Base-by-base conservation (phyloP, 2,113 vertebrate species). In the Raja brachyura region DNA sequence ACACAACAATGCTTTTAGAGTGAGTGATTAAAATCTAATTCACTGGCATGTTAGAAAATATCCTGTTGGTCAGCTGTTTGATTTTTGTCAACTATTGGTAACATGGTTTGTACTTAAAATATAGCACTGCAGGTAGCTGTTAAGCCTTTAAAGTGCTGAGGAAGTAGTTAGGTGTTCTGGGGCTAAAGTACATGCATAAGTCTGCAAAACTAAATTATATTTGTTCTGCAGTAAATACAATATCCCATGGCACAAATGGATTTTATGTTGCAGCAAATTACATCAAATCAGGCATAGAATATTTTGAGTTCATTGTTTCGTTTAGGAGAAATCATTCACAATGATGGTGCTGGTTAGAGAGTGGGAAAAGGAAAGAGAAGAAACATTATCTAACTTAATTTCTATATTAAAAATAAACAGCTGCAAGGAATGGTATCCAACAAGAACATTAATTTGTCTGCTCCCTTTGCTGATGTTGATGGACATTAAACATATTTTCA, bases 251-350 rank as follows among this genome's bases (percentile, higher is more conserved):
- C 33, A 92, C 68, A 6, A 90, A 73, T 73, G 25, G 16, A 28
- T 92, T 92, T 70, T 92, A 73, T 70, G 18, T 54, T 92, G 68
- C 18, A 92, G 31, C 66, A 92, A 92, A 92, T 22, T 54, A 54
- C 10, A 14, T 48, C 90, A 92, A 90, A 92, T 73, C 39, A 48
- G 33, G 33, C 39, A 31, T 10, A 28, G 90, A 73, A 54, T 11
- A 92, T 73, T 90, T 92, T 54, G 22, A 3, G 68, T 68, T 73
- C 31, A 54, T 73, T 20, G 14, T 56, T 54, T 20, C 20, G 2
- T 73, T 48, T 73, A 22, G 31, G 39, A 73, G 68, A 70, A 88
- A n/a, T n/a, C 59, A 88, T 88, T 88, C n/a, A 88, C 14, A 63
- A 28, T 61, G 59, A 56, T 85, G 7, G 78, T 11, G 39, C 18